These are phyloP conservation scores for Cylloceria caligata DNA, from an alignment of 2,888 invertebrate species.

Conservation along the genomic window DNA sequence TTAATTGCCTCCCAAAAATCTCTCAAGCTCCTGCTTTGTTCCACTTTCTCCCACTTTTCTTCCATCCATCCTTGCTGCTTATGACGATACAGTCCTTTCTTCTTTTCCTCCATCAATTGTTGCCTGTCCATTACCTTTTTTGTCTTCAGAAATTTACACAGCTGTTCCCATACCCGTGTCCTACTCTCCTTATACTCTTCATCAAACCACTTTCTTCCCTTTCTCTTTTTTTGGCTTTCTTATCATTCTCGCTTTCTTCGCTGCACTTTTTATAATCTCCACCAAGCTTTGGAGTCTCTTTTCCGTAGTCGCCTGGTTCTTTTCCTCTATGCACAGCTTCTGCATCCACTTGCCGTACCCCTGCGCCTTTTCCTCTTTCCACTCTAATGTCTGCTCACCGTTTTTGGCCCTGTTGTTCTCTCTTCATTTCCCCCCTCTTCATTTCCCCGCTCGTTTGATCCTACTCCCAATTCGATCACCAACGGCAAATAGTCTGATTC, in stretches of 20 bases:
- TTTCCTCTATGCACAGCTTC: background rate
- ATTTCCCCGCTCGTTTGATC: background rate
- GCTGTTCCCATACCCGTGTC: background rate
- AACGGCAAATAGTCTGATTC: constrained; percentile 24
- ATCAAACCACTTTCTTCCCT: background rate
- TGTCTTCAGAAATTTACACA: background rate
- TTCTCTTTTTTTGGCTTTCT: background rate
- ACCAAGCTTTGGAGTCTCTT: background rate
- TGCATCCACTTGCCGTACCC: background rate
- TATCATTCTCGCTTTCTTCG: background rate
- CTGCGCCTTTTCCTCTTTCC: background rate
- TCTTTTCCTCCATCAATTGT: background rate
- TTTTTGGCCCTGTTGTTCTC: background rate
- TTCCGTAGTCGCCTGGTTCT: background rate
- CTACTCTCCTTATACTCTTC: constrained; percentile 10
- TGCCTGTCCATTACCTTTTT: background rate
- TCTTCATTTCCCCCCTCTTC: background rate
- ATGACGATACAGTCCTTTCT: background rate
- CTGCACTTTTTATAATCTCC: background rate
- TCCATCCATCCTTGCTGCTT: background rate
- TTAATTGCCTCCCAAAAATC: constrained; percentile 24
- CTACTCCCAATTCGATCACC: background rate
- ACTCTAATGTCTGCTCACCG: background rate
- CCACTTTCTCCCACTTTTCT: constrained; percentile 1
- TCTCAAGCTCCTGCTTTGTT: background rate